Conservation (phyloP, 2,888 invertebrate species). For the Orgyia antiqua region DNA sequence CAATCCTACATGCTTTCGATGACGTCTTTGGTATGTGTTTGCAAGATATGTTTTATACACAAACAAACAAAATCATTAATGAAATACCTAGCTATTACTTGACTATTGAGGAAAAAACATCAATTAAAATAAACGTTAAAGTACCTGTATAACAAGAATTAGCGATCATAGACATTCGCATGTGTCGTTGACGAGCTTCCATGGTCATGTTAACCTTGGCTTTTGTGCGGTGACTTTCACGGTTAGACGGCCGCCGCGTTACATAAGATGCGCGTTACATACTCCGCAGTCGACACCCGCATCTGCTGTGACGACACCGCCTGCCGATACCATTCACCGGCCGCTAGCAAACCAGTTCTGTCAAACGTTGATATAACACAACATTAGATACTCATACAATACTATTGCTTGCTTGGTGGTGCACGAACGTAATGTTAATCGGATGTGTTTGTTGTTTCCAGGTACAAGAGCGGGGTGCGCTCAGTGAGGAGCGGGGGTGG, state of each 20-base stretch:
- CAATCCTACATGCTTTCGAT: too few species aligned
- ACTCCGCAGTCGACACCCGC: slow-evolving; percentile 37
- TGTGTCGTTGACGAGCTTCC: slow-evolving; percentile 56
- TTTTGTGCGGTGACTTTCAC: slow-evolving; percentile 77
- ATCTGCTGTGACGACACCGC: slow-evolving; percentile 61
- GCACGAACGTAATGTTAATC: too few species aligned
- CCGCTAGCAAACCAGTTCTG: slow-evolving; percentile 53
- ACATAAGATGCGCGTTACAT: slow-evolving; percentile 68
- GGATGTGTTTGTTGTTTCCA: slow-evolving; percentile 32
- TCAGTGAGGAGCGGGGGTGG: slow-evolving; percentile 77
- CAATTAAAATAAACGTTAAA: slow-evolving; percentile 39
- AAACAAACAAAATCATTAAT: too few species aligned
- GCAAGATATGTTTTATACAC: too few species aligned
- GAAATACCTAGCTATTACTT: slow-evolving; percentile 51
- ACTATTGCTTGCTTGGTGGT: too few species aligned
- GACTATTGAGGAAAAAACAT: slow-evolving; percentile 55
- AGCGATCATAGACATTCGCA: slow-evolving; percentile 59
- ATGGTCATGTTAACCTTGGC: slow-evolving; percentile 75
- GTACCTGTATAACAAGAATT: slow-evolving; percentile 35
- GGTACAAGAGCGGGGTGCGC: slow-evolving; percentile 84
- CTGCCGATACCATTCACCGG: slow-evolving; percentile 43
- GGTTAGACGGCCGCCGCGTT: slow-evolving; percentile 70
- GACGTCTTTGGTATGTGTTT: too few species aligned
- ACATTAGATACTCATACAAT: too few species aligned
- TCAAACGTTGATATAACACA: slow-evolving; percentile 30